Conservation (phyloP, 2,888 invertebrate genomes). For the Bimastos eiseni region DNA sequence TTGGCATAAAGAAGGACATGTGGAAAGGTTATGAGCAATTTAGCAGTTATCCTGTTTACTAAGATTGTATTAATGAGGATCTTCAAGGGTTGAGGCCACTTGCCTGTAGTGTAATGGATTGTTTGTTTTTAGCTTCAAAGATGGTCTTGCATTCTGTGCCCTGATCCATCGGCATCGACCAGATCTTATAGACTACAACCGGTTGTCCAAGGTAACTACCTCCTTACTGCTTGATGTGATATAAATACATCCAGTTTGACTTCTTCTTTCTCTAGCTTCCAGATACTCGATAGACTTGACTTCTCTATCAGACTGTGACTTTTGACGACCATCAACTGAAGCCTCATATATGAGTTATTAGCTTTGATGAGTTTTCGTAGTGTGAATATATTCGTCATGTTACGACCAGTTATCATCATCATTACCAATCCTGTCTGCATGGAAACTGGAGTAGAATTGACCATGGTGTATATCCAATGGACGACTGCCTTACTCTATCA, state of each 20-base stretch:
- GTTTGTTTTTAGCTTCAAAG: slow-evolving; percentile 80
- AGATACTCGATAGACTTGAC: not conserved
- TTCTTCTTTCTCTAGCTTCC: not conserved
- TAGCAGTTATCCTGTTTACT: no score
- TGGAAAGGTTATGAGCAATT: no score
- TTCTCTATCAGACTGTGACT: not conserved
- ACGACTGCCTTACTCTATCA: not conserved
- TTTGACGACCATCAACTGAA: no score
- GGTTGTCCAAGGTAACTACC: slow-evolving; percentile 82
- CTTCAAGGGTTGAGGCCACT: no score
- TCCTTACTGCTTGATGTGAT: not conserved
- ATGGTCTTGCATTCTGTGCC: slow-evolving; percentile 99
- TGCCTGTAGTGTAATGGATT: not conserved
- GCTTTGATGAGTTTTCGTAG: not conserved
- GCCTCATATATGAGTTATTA: no score
- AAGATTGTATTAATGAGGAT: no score
- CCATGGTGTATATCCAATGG: not conserved
- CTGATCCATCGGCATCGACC: slow-evolving; percentile 99
- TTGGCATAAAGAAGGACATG: no score
- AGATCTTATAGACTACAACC: slow-evolving; percentile 97
- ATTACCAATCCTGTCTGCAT: not conserved
- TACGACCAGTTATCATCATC: not conserved
- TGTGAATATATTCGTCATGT: not conserved
- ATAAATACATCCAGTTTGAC: not conserved
- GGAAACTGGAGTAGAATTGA: not conserved